These are phyloP conservation scores for Exocentrus adspersus DNA, from an alignment of 2,888 invertebrate genomes.

Conservation along the genomic window DNA sequence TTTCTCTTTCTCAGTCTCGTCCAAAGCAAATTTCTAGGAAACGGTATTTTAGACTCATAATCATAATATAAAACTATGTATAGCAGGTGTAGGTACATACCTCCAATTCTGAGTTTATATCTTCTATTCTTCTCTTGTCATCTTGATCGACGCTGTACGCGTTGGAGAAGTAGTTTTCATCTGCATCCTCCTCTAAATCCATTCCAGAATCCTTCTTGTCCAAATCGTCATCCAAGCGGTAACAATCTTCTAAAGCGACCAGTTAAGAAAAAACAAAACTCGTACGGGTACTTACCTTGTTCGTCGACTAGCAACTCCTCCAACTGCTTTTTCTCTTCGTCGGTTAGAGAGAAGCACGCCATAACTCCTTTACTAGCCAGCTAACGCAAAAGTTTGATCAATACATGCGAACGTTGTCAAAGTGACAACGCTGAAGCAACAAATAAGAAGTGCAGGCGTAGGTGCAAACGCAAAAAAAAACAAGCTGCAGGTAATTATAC, in stretches of 20 bases:
- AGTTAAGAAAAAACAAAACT: no score
- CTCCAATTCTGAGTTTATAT: constrained; percentile 34
- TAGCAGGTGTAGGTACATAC: not conserved
- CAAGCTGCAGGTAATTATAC: no score
- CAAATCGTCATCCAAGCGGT: constrained; percentile 5
- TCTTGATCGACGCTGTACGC: constrained; percentile 29
- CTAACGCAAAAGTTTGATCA: constrained; percentile 31
- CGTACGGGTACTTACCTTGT: constrained; percentile 38
- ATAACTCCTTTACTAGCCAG: constrained; percentile 45
- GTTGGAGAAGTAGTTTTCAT: constrained; percentile 21
- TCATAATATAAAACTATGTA: no score
- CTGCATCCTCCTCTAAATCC: constrained; percentile 9
- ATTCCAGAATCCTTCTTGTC: constrained; percentile 8
- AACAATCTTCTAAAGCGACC: not conserved
- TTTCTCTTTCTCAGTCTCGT: constrained; percentile 35
- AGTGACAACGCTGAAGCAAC: not conserved
- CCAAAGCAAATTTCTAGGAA: constrained; percentile 31
- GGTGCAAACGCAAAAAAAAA: no score
- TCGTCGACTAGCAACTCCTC: constrained; percentile 38
- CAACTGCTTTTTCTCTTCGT: constrained; percentile 50
- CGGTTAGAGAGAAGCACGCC: constrained; percentile 46
- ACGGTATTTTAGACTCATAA: no score
- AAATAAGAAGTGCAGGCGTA: not conserved
- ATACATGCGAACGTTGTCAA: not conserved
- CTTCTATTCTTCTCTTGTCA: constrained; percentile 25